These are phyloP conservation scores for Vidua macroura DNA, from an alignment of 2,113 vertebrate genomes.

Conservation along the genomic window DNA sequence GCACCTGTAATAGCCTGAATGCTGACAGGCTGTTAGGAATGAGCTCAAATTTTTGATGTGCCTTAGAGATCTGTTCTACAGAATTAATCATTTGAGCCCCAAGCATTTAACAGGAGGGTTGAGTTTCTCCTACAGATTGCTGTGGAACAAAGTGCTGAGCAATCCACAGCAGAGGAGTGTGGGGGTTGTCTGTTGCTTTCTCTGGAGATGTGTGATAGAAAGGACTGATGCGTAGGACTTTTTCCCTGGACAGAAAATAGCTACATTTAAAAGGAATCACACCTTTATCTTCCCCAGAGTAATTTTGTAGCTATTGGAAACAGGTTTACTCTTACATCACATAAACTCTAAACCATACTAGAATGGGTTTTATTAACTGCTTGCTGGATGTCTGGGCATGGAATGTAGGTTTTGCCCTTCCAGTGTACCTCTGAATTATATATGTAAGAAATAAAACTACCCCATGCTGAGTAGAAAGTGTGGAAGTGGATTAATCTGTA, in stretches of 20 bases:
- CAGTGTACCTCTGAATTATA: not conserved
- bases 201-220: not conserved
- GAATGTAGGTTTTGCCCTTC: not conserved
- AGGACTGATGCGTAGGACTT: not conserved
- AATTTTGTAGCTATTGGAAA: not conserved
- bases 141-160: constrained; percentile 13
- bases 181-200: constrained; percentile 35
- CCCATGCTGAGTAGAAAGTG: not conserved
- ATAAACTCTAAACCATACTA: not conserved
- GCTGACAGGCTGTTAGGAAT: not conserved
- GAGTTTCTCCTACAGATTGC: not conserved
- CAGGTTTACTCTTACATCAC: not conserved
- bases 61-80: not conserved
- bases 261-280: not conserved
- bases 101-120: not conserved
- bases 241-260: constrained; percentile 22
- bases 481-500: not conserved
- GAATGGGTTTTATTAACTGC: not conserved
- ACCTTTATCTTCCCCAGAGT: not conserved
- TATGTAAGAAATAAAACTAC: not conserved
- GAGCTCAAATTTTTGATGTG: not conserved
- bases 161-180: not conserved
- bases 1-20: not conserved
- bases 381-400: not conserved
- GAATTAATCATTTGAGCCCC: not conserved